Base-by-base conservation (phyloP, 2,113 vertebrate species). In the Nothoprocta pentlandii region DNA sequence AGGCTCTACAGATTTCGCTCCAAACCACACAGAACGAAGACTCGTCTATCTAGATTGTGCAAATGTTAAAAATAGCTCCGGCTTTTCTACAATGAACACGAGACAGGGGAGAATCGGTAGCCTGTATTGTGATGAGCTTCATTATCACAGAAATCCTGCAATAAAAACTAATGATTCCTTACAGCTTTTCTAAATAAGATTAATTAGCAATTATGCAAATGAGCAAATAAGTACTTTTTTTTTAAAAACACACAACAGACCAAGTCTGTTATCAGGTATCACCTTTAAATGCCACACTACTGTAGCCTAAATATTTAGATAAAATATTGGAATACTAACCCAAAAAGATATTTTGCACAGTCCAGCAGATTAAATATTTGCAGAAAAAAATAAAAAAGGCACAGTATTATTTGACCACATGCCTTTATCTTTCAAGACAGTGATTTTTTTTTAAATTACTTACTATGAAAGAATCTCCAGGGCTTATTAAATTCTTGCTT, bases 11-110 rank as follows among this genome's bases (percentile, higher is more conserved):
- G 97, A 97, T 96, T 97, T 97, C 97, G 97, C 97, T 97, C 80
- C 84, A 93, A 97, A 96, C 96, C 92, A 94, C 94, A 92, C 89
- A 93, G 95, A 98, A 97, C 7, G 94, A 97, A 96, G 96, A 98
- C 97, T 97, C 97, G 62, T 97, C 95, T 96, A 97, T 93, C 87
- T 96, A 97, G 96, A 96, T 93, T 96, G 97, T 97, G 91, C 93
- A 95, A 97, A 96, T 90, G 97, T 97, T 98, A 98, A 98, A 98
- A 98, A 98, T 98, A 98, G 97, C 94, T 94, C 97, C 94, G 95
- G 89, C 95, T 98, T 97, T 98, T 93, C 96, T 97, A 98, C 97
- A 97, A 97, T 81, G 96, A 98, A 85, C 95, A 95, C 26, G 58
- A 97, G 95, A 96, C 93, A 96, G 96, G 89, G 87, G 80, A 96